Evolutionary conservation across 2,797 vertebrate species (phyloP), one percentile per base, ranked within the genome.

Genomic region (Bovichtus variegatus): DNA sequence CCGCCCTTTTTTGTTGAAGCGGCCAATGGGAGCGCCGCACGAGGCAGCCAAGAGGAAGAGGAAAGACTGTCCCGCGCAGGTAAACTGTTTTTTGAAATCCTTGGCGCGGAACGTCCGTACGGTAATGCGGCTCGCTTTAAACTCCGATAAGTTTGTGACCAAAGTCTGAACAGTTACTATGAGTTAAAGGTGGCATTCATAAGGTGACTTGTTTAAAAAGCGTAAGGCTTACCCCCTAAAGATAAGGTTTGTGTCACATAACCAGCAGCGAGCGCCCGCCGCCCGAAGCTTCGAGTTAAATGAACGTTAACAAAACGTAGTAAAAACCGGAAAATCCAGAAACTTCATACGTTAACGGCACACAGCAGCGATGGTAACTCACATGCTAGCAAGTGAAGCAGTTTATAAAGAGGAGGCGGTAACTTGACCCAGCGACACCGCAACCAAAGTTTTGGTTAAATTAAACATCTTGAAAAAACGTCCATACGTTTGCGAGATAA

Each of bases 1-100:
- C 90, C 93, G 89, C 94, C 94, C 58, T 53, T 64, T 82, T 76
- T 5, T 3, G 2, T 0, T 0, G 0, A 59, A 34, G 0, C 36
- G 76, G 77, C 94, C 94, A 95, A 96, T 95, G 13, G 70, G 79
- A 76, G 51, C 34, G 7, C 69, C 64, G 63, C 63, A 23, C 31
- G 38, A 80, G 67, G 64, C 74, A 50, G 57, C 81, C 59, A 16
- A 83, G 15, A 16, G 88, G 90, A 91, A 93, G 83, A 86, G 65
- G 47, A 40, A 3, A 34, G 15, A 31, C 34, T 6, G 89, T 95
- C 94, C 95, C 94, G 95, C 95, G 94, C 93, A 94, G 91, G 93
- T 94, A 90, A 87, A 90, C 82, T 75, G 83, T 83, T 84, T 95
- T 65, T 95, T 95, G 87, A 95, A 95, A 94, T 95, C 87, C 91